A percentile compares a stretch with the other conserved stretches of the same genome.
Evolutionary conservation across 2,113 vertebrate species (phyloP).

Genomic region (Coryphaenoides rupestris): DNA sequence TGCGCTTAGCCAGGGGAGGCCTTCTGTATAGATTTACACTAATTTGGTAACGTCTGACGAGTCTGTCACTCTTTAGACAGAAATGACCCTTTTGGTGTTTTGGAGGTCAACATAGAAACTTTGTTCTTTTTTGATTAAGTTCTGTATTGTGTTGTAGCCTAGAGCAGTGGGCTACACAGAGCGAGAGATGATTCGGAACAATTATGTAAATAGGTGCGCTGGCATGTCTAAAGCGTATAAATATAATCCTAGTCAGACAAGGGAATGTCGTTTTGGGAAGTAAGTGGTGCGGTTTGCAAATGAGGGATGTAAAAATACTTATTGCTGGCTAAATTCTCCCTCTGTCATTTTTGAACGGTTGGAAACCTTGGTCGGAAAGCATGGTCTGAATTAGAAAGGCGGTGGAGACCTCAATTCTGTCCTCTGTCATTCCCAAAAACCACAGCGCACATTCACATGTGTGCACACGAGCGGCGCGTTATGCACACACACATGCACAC

Average conservation of each 20-base stretch:
- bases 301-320: slow-evolving; percentile 45
- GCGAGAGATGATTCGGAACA: slow-evolving; percentile 4
- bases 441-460: slow-evolving; percentile 36
- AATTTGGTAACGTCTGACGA: slow-evolving; percentile 15
- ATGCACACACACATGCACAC: slow-evolving; percentile 10
- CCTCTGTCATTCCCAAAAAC: slow-evolving; percentile 45
- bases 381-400: slow-evolving; percentile 26
- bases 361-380: slow-evolving; percentile 42
- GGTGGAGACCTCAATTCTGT: slow-evolving; percentile 54
- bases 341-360: slow-evolving; percentile 58
- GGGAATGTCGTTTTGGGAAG: slow-evolving; percentile 43
- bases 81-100: slow-evolving; percentile 21
- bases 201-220: slow-evolving; percentile 22
- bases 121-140: background rate
- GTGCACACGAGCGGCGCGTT: slow-evolving; percentile 18
- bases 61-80: slow-evolving; percentile 32
- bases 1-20: slow-evolving; percentile 21
- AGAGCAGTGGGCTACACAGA: background rate
- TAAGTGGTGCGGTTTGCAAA: slow-evolving; percentile 37
- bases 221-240: slow-evolving; percentile 20
- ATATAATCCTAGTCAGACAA: slow-evolving; percentile 10
- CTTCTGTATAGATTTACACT: slow-evolving; percentile 9
- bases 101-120: slow-evolving; percentile 13
- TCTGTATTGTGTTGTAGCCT: background rate
- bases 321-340: slow-evolving; percentile 54